A percentile compares a stretch with the other conserved stretches of the same genome.
These are phyloP conservation scores for Pheosia tremula DNA, from an alignment of 2,888 invertebrate genomes.

Conservation along the genomic window DNA sequence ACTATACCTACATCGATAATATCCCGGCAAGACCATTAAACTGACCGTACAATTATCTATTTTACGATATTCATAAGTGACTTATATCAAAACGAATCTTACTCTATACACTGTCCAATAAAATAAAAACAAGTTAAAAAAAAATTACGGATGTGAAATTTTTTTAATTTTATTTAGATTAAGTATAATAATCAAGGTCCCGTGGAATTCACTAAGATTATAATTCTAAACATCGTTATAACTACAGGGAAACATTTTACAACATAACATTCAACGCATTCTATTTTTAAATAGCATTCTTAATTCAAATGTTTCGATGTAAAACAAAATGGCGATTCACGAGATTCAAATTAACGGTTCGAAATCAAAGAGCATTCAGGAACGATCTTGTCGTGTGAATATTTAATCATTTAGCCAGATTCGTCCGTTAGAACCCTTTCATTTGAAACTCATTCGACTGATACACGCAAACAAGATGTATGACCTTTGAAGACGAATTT, in stretches of 20 bases:
- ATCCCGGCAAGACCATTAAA: slow-evolving; percentile 40
- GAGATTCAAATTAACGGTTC: slow-evolving; percentile 25
- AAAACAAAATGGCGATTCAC: slow-evolving; percentile 15
- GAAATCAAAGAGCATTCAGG: slow-evolving; percentile 24
- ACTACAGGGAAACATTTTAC: too few relatives aligned
- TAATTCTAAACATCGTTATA: too few relatives aligned
- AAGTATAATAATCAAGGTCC: not conserved
- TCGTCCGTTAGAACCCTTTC: slow-evolving; percentile 22
- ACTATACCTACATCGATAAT: slow-evolving; percentile 44
- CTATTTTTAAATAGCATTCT: not conserved
- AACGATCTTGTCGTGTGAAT: slow-evolving; percentile 26
- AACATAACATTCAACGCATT: too few relatives aligned
- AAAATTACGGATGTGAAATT: slow-evolving; percentile 16
- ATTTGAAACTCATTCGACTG: slow-evolving; percentile 27
- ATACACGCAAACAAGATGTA: slow-evolving; percentile 4
- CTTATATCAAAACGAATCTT: slow-evolving; percentile 36
- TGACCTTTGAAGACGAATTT: slow-evolving; percentile 7
- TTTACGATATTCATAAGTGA: slow-evolving; percentile 34
- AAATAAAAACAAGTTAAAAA: slow-evolving; percentile 23
- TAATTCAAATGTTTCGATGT: slow-evolving; percentile 11
- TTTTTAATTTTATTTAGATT: not conserved
- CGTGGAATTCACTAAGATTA: too few relatives aligned
- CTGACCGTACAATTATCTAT: slow-evolving; percentile 23
- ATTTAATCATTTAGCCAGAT: slow-evolving; percentile 27
- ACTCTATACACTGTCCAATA: slow-evolving; percentile 42